phyloP scores from a whole-genome alignment of 2,888 invertebrate species.

The Hypolimnas misippus region DNA sequence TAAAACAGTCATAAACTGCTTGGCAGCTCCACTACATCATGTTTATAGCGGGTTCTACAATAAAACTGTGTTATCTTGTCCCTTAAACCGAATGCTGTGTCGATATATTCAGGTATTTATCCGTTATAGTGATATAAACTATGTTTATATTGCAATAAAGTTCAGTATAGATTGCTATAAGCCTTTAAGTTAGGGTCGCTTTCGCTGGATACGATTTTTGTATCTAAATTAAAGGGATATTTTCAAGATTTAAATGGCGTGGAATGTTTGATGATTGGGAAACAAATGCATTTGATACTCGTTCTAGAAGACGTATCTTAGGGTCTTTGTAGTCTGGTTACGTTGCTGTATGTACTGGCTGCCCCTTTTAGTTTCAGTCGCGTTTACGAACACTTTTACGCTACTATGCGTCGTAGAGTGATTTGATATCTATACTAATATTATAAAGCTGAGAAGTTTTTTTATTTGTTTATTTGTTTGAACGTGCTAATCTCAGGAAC shows the following conservation, averaged over 20 bases:
- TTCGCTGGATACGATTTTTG: slow-evolving; percentile 8
- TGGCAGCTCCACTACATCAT: slow-evolving; percentile 38
- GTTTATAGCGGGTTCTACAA: slow-evolving; percentile 35
- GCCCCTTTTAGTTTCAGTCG: too few species aligned
- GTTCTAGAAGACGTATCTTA: neutral
- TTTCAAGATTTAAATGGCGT: neutral
- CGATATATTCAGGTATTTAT: slow-evolving; percentile 25
- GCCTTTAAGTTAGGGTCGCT: neutral
- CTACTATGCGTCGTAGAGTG: too few species aligned
- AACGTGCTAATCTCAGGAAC: too few species aligned
- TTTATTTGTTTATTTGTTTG: too few species aligned
- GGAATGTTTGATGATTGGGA: slow-evolving; percentile 1
- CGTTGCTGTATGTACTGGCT: too few species aligned
- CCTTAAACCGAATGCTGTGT: slow-evolving; percentile 21
- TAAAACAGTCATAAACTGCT: slow-evolving; percentile 44
- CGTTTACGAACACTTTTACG: too few species aligned
- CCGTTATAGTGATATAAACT: slow-evolving; percentile 17
- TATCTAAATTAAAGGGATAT: slow-evolving; percentile 7
- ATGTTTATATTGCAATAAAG: slow-evolving; percentile 24
- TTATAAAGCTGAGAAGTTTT: too few species aligned
- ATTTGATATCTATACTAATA: too few species aligned
- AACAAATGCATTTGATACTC: neutral
- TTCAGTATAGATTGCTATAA: slow-evolving; percentile 8
- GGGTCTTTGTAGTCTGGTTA: too few species aligned
- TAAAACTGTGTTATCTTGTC: slow-evolving; percentile 35